Evolutionary conservation across 1,140 invertebrate genomes (phyloP).

Genomic region (Eumaeus atala): DNA sequence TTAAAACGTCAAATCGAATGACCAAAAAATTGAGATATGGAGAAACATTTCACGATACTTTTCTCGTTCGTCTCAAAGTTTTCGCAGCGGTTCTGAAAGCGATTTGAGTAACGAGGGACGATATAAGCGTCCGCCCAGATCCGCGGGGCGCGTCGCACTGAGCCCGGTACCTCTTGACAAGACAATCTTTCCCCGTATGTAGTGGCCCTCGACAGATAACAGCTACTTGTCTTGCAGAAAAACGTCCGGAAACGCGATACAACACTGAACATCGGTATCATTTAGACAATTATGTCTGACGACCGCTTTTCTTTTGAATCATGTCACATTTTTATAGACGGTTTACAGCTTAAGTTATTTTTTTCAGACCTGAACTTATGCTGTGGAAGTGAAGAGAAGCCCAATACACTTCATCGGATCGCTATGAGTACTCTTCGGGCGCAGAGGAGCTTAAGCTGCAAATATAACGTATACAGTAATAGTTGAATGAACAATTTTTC

Average conservation of each 20-base stretch:
- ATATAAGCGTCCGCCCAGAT: constrained; percentile 53
- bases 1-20: not conserved
- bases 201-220: constrained; percentile 58
- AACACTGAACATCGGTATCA: constrained; percentile 32
- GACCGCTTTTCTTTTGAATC: too few species aligned
- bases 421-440: too few species aligned
- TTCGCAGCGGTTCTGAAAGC: constrained; percentile 32
- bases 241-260: too few species aligned
- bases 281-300: too few species aligned
- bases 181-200: constrained; percentile 58
- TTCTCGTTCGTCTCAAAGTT: constrained; percentile 32
- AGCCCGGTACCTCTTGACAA: constrained; percentile 54
- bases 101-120: constrained; percentile 34
- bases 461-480: too few species aligned
- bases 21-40: not conserved
- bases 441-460: too few species aligned
- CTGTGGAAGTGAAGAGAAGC: too few species aligned
- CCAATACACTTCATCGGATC: too few species aligned
- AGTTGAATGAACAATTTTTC: too few species aligned
- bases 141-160: constrained; percentile 59
- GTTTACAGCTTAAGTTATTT: too few species aligned
- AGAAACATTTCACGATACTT: constrained; percentile 8
- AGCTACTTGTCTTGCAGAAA: constrained; percentile 44
- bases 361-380: too few species aligned
- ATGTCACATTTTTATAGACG: too few species aligned